Evolutionary conservation across 1,140 invertebrate genomes (phyloP).

Genomic region (Galendromus occidentalis): DNA sequence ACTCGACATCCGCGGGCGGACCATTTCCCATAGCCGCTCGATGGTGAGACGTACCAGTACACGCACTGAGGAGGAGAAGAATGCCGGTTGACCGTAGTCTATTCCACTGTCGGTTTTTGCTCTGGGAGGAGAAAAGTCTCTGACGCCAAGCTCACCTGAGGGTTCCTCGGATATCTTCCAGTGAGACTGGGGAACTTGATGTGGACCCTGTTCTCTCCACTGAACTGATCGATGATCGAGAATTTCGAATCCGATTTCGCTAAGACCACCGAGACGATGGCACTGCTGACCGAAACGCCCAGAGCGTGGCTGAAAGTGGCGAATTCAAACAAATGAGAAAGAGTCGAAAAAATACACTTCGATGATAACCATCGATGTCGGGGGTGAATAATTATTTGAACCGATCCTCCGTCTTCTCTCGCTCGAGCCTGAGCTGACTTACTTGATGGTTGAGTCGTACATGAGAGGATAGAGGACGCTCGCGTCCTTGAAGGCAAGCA

Average conservation of each 20-base stretch:
- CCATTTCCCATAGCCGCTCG: slow-evolving; percentile 51
- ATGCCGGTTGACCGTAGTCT: too few relatives aligned
- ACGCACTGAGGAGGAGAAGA: slow-evolving; percentile 10
- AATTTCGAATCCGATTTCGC: neutral
- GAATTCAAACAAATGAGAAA: too few relatives aligned
- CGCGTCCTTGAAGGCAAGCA: neutral
- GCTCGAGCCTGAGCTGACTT: neutral
- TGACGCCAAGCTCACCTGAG: neutral
- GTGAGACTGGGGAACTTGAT: neutral
- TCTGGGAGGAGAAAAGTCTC: too few relatives aligned
- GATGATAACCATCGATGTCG: too few relatives aligned
- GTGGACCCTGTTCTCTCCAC: neutral
- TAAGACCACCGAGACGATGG: neutral
- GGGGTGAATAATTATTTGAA: too few relatives aligned
- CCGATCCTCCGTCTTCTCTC: too few relatives aligned
- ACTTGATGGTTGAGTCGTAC: slow-evolving; percentile 9
- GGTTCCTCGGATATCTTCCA: neutral
- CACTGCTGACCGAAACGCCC: neutral
- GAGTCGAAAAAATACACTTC: too few relatives aligned
- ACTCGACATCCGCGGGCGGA: slow-evolving; percentile 69
- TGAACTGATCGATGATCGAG: neutral
- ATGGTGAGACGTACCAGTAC: neutral
- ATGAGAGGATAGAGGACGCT: neutral
- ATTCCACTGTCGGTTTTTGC: too few relatives aligned
- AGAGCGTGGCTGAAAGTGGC: slow-evolving; percentile 1